Percentiles rank a stretch among this genome's conserved stretches.
phyloP scores from a whole-genome alignment of 2,888 invertebrate species.

The Ethmia dodecea region DNA sequence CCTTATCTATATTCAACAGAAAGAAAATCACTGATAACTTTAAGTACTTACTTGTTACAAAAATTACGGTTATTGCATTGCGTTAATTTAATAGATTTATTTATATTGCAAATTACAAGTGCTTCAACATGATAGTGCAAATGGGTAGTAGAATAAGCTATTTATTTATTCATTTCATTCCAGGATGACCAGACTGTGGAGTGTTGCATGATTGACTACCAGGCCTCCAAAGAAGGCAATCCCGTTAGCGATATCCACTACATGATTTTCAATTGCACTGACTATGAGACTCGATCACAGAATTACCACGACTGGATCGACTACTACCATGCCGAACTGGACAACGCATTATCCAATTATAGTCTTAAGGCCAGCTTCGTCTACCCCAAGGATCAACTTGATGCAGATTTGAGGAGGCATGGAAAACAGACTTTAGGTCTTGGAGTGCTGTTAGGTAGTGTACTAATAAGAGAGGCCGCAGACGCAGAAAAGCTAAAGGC shows the following conservation, averaged over 20 bases:
- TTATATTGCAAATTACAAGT: too few relatives aligned
- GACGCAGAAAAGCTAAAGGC: conserved; percentile 22
- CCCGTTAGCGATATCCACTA: conserved; percentile 22
- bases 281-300: conserved; percentile 12
- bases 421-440: conserved; percentile 21
- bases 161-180: too few relatives aligned
- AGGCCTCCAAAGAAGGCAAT: conserved; percentile 16
- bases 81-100: too few relatives aligned
- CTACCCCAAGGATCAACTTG: conserved; percentile 31
- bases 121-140: too few relatives aligned
- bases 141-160: too few relatives aligned
- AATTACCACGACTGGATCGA: conserved; percentile 4
- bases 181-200: conserved; percentile 9
- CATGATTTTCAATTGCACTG: conserved; percentile 28
- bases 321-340: conserved; percentile 4
- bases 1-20: neutral
- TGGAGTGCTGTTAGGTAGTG: conserved; percentile 17
- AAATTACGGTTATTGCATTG: too few relatives aligned
- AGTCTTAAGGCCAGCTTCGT: conserved; percentile 25
- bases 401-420: conserved; percentile 29
- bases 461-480: conserved; percentile 22
- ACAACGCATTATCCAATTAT: conserved; percentile 16
- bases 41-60: too few relatives aligned
- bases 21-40: neutral
- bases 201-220: conserved; percentile 26